A percentile compares a stretch with the other conserved stretches of the same genome.
Evolutionary conservation across 2,888 invertebrate species (phyloP).

Genomic region (Aphodius sticticus): DNA sequence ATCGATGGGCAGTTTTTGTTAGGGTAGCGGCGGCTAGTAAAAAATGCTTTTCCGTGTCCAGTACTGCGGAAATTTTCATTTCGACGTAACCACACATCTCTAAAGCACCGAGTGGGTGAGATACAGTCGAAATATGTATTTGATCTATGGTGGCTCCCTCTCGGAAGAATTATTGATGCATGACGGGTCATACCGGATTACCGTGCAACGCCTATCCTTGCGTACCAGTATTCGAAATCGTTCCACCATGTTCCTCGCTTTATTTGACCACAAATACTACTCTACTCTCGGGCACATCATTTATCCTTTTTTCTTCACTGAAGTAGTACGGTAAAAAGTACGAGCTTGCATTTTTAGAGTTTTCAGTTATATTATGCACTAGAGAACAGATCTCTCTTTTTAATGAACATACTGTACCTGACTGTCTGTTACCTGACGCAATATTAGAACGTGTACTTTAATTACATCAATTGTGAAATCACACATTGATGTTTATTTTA

Average conservation of each 20-base stretch:
- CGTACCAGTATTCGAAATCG: neutral
- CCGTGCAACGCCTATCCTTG: neutral
- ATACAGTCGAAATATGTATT: slow-evolving; percentile 14
- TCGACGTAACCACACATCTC: slow-evolving; percentile 6
- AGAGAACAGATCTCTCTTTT: too few species aligned
- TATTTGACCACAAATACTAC: neutral
- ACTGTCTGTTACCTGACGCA: too few species aligned
- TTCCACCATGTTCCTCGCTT: neutral
- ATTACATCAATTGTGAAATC: too few species aligned
- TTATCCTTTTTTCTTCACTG: neutral
- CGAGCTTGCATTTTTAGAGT: neutral
- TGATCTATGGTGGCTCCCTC: neutral
- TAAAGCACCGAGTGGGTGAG: slow-evolving; percentile 14
- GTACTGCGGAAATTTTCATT: slow-evolving; percentile 19
- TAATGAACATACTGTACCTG: too few species aligned
- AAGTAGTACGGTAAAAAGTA: neutral
- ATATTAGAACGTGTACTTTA: too few species aligned
- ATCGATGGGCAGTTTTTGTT: slow-evolving; percentile 20
- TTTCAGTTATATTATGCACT: neutral
- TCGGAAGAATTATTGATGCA: slow-evolving; percentile 19
- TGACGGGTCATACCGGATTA: neutral
- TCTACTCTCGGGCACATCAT: neutral
- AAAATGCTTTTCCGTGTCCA: slow-evolving; percentile 20
- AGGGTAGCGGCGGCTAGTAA: slow-evolving; percentile 5
- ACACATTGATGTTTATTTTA: too few species aligned